These are phyloP conservation scores for Piezodorus guildinii DNA, from an alignment of 1,140 invertebrate genomes.

Conservation along the genomic window DNA sequence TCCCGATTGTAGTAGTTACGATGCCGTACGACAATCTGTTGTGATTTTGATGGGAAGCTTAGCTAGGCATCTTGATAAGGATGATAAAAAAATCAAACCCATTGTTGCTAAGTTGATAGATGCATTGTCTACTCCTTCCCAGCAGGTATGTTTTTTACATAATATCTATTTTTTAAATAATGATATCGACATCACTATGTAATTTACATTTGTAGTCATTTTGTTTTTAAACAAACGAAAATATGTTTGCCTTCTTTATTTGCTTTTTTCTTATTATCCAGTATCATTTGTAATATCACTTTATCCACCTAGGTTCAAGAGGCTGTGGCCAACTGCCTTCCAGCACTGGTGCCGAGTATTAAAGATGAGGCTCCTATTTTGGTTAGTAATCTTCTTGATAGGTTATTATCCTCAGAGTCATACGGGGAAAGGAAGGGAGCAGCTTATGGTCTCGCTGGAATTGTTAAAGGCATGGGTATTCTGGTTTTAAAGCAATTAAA, in stretches of 20 bases:
- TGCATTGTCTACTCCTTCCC: slow-evolving; percentile 89
- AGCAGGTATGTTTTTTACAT: slow-evolving; percentile 50
- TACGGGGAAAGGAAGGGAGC: slow-evolving; percentile 94
- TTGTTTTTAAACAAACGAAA: too few relatives aligned
- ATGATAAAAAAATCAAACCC: slow-evolving; percentile 76
- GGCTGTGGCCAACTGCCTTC: slow-evolving; percentile 92
- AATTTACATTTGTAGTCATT: too few relatives aligned
- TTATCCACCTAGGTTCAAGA: slow-evolving; percentile 70
- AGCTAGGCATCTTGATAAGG: slow-evolving; percentile 85
- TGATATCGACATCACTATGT: too few relatives aligned
- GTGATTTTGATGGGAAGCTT: slow-evolving; percentile 94
- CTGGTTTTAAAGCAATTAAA: slow-evolving; percentile 88
- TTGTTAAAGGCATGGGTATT: slow-evolving; percentile 68
- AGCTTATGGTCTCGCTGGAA: slow-evolving; percentile 75
- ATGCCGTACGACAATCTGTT: slow-evolving; percentile 87
- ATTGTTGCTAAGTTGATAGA: slow-evolving; percentile 84
- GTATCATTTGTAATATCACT: neutral
- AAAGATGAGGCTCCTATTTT: slow-evolving; percentile 79
- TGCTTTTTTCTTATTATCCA: neutral
- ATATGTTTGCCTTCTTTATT: neutral
- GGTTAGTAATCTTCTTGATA: slow-evolving; percentile 75
- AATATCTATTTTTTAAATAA: too few relatives aligned
- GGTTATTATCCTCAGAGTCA: slow-evolving; percentile 83
- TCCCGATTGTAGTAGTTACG: slow-evolving; percentile 78
- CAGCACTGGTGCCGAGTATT: slow-evolving; percentile 82